Evolutionary conservation across 2,888 invertebrate species (phyloP).

Genomic region (Acleris sparsana): DNA sequence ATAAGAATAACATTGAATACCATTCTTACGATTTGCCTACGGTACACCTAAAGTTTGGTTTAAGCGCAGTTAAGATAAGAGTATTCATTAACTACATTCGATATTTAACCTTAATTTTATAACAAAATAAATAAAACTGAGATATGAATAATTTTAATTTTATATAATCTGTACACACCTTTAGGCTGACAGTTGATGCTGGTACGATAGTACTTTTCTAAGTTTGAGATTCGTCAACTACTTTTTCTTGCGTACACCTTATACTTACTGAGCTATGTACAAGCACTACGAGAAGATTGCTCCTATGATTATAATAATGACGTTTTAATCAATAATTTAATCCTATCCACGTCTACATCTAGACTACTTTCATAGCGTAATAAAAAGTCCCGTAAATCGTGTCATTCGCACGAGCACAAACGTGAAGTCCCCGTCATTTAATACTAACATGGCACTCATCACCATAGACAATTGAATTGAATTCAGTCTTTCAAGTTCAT

Average conservation of each 20-base stretch:
- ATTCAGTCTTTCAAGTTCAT: conserved; percentile 71
- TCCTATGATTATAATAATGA: conserved; percentile 47
- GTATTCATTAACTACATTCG: conserved; percentile 34
- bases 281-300: conserved; percentile 57
- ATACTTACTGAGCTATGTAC: conserved; percentile 49
- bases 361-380: conserved; percentile 43
- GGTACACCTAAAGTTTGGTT: conserved; percentile 49
- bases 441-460: conserved; percentile 81
- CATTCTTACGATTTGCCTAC: conserved; percentile 55
- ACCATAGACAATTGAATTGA: conserved; percentile 71
- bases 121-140: conserved; percentile 50
- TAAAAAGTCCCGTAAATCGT: conserved; percentile 57
- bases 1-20: conserved; percentile 67
- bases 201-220: conserved; percentile 50
- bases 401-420: conserved; percentile 54
- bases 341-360: conserved; percentile 21
- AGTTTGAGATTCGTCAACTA: conserved; percentile 72
- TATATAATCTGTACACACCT: conserved; percentile 46
- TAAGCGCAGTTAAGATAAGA: conserved; percentile 54
- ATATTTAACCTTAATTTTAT: conserved; percentile 26
- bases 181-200: conserved; percentile 30
- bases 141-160: conserved; percentile 57
- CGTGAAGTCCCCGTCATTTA: conserved; percentile 57
- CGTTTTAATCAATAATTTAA: conserved; percentile 27
- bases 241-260: conserved; percentile 49